Percentiles rank a stretch among this genome's conserved stretches.
phyloP scores from a whole-genome alignment of 2,888 invertebrate species.

The Tachina fera region DNA sequence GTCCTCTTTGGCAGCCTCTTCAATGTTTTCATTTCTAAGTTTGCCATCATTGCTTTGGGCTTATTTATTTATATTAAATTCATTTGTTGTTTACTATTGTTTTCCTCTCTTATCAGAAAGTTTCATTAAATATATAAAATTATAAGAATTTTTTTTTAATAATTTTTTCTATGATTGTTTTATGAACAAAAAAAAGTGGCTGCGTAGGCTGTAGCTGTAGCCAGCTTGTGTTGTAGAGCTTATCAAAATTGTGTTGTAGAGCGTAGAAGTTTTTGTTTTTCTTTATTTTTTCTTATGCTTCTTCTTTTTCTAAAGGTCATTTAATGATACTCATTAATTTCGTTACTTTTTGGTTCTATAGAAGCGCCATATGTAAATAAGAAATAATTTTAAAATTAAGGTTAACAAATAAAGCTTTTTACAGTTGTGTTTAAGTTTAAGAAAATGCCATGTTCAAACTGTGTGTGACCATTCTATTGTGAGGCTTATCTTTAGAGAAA shows the following conservation, averaged over 20 bases:
- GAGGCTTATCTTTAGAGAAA: no score
- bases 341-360: constrained; percentile 2
- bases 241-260: constrained; percentile 52
- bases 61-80: constrained; percentile 39
- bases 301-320: constrained; percentile 52
- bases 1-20: background rate
- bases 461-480: no score
- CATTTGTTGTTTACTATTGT: constrained; percentile 20
- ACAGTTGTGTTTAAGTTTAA: no score
- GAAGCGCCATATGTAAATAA: constrained; percentile 7
- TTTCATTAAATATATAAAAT: constrained; percentile 1
- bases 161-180: constrained; percentile 11
- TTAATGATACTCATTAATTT: constrained; percentile 55
- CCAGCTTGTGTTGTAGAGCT: constrained; percentile 44
- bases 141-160: background rate
- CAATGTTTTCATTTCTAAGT: constrained; percentile 23
- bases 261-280: constrained; percentile 34
- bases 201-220: constrained; percentile 27
- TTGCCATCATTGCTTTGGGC: constrained; percentile 22
- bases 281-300: no score
- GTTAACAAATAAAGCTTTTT: no score
- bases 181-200: background rate
- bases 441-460: no score
- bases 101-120: constrained; percentile 31
- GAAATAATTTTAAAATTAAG: background rate